Percentiles rank a stretch among this genome's conserved stretches.
Evolutionary conservation across 2,113 vertebrate genomes (phyloP).

Genomic region (Platysternon megacephalum): DNA sequence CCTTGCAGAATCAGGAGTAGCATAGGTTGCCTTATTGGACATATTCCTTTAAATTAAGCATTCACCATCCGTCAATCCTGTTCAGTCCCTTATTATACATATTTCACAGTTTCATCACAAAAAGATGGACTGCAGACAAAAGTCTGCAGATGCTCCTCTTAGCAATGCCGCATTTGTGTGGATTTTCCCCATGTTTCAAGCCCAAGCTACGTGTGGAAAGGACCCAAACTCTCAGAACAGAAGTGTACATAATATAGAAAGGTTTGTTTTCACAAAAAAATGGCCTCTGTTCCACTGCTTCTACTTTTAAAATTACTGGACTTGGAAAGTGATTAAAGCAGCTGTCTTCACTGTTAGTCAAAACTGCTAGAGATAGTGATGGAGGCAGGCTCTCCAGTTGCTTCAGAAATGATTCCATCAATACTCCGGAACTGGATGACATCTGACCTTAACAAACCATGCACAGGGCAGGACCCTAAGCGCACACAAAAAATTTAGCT

Average conservation of each 20-base stretch:
- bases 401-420: background rate
- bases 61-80: constrained; percentile 8
- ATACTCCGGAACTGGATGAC: background rate
- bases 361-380: background rate
- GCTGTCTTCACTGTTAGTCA: background rate
- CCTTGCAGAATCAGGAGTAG: constrained; percentile 11
- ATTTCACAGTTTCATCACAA: constrained; percentile 12
- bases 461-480: background rate
- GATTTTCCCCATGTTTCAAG: background rate
- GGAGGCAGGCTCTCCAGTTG: background rate
- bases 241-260: background rate
- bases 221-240: background rate
- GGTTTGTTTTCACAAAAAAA: rapidly evolving
- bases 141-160: constrained; percentile 6
- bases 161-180: background rate
- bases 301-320: background rate
- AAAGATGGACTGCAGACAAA: constrained; percentile 26
- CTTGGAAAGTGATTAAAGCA: background rate
- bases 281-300: background rate
- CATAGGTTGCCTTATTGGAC: background rate
- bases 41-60: constrained; percentile 18
- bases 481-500: background rate
- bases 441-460: background rate
- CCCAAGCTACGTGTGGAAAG: background rate
- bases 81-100: constrained; percentile 21